Evolutionary conservation across 2,888 invertebrate species (phyloP), one percentile per base, ranked within the genome.

Genomic region (Drosophila bunnanda): DNA sequence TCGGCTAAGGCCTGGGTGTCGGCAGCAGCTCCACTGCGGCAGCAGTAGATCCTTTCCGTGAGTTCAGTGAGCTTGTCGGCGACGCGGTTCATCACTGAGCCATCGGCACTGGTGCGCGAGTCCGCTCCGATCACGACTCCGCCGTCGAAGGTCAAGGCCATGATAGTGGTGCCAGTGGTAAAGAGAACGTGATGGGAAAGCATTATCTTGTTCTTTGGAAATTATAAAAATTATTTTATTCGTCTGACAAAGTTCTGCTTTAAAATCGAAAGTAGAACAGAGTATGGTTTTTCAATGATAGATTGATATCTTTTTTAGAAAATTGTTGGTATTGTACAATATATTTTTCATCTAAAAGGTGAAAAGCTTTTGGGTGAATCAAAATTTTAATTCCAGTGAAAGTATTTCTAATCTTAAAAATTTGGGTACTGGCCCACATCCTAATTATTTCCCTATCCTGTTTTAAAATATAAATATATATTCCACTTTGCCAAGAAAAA

Each of bases 1-100:
- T 98, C 98, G 50, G 98, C 95, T 81, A 99, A 97, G 3, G 99
- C 99, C 93, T 99, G 99, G 1, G 99, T 99, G 92, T 99, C 99
- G 15, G 99, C 98, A 15, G 99, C 97, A 3, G 98, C 97, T 1
- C 99, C 99, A 57, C 99, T 98, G 50, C 99, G 96, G 91, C 99
- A 99, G 92, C 98, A 98, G 92, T 98, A 99, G 86, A 99, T 98
- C 78, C 96, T 94, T 89, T 99, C 98, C 0, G 98, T 98, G 64
- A 99, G 95, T 91, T 94, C 96, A 0, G 99, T 99, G 78, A 99
- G 93, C 92, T 99, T 99, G 93, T 99, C 98, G 0, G 98, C 96
- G 28, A 97, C 97, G 89, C 99, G 96, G 93, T 98, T 99, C 30
- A 98, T 97, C 79, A 99, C 96, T 92, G 98, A 99, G 0, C 96